Percentiles rank a stretch among this genome's conserved stretches.
These are phyloP conservation scores for Papilio dardanus DNA, from an alignment of 1,140 invertebrate species.

Conservation along the genomic window DNA sequence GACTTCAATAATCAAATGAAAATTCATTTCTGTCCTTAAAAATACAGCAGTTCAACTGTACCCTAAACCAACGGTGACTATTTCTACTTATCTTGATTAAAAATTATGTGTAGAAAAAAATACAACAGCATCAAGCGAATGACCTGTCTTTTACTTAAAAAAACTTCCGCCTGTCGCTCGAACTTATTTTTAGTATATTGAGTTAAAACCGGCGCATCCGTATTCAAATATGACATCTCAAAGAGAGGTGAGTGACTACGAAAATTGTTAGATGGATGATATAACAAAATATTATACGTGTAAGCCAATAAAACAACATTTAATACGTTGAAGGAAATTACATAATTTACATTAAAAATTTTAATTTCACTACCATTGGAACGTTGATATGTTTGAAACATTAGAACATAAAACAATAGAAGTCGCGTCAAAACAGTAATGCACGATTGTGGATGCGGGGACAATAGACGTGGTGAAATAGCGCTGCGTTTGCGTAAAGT, in stretches of 20 bases:
- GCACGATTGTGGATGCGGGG: conserved; percentile 75
- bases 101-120: neutral
- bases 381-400: conserved; percentile 66
- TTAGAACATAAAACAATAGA: conserved; percentile 70
- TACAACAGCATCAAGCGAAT: neutral
- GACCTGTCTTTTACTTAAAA: neutral
- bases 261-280: neutral
- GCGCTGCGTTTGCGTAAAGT: conserved; percentile 57
- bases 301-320: neutral
- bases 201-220: conserved; percentile 32
- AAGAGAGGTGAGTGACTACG: neutral
- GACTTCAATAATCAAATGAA: conserved; percentile 26
- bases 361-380: conserved; percentile 76
- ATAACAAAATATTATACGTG: neutral
- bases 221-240: neutral
- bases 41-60: neutral
- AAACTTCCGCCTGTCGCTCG: neutral
- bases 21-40: neutral
- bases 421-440: conserved; percentile 75
- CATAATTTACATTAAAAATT: conserved; percentile 42
- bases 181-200: conserved; percentile 27
- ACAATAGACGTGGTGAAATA: conserved; percentile 67
- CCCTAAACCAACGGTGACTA: neutral
- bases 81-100: neutral
- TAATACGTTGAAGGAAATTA: too few relatives aligned